Conservation (phyloP, 2,888 invertebrate genomes). For the Drepana falcataria region DNA sequence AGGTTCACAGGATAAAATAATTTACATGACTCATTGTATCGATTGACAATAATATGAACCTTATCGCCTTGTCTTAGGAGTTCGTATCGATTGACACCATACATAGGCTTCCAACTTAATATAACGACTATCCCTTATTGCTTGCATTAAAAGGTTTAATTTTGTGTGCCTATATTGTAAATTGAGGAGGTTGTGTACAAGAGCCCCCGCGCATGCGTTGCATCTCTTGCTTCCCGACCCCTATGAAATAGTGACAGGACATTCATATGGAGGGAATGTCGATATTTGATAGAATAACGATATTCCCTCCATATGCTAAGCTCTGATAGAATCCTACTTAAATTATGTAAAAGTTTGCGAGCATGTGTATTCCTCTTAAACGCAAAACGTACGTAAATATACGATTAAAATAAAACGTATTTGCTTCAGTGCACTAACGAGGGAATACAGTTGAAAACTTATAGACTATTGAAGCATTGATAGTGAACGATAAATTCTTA, state of each 20-base stretch:
- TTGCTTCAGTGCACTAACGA: too few species aligned
- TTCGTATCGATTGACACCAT: constrained; percentile 1
- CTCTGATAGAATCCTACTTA: too few species aligned
- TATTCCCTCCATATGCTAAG: too few species aligned
- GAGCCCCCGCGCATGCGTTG: constrained; percentile 22
- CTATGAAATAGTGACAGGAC: constrained; percentile 11
- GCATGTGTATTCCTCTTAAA: too few species aligned
- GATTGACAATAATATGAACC: constrained; percentile 1
- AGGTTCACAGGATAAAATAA: neutral
- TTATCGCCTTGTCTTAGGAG: constrained; percentile 1
- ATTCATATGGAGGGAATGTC: neutral
- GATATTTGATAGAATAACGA: neutral
- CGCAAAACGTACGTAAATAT: too few species aligned
- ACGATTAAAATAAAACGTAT: too few species aligned
- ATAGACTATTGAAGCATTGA: neutral
- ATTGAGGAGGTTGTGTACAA: constrained; percentile 1
- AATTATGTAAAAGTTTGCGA: too few species aligned
- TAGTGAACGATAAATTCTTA: neutral
- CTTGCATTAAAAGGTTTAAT: neutral
- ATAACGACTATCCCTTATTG: neutral
- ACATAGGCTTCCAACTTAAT: neutral
- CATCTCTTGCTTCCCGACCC: constrained; percentile 11
- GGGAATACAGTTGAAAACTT: too few species aligned
- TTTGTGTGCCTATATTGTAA: neutral
- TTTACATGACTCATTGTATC: constrained; percentile 1